Evolutionary conservation across 2,888 invertebrate species (phyloP).

Genomic region (Teleiodes luculella): DNA sequence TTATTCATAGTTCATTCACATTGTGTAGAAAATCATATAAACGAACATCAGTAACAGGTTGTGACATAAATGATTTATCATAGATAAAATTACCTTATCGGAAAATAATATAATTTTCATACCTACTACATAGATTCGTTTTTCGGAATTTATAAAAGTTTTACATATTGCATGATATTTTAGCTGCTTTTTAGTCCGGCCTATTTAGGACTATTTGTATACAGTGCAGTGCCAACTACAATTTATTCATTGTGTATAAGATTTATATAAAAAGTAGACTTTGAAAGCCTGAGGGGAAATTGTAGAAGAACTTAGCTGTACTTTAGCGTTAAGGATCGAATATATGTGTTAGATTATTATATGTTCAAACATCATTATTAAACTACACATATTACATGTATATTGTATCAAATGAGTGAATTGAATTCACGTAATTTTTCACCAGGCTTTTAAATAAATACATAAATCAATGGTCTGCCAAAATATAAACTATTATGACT

Average conservation of each 20-base stretch:
- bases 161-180: constrained; percentile 55
- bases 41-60: constrained; percentile 63
- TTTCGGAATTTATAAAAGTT: constrained; percentile 50
- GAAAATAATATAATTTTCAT: constrained; percentile 26
- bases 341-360: constrained; percentile 31
- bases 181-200: constrained; percentile 68
- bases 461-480: constrained; percentile 53
- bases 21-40: constrained; percentile 37
- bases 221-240: constrained; percentile 55
- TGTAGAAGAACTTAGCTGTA: not conserved
- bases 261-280: constrained; percentile 8
- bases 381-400: constrained; percentile 37
- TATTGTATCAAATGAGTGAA: constrained; percentile 4
- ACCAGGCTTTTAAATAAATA: constrained; percentile 12
- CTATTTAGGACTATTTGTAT: constrained; percentile 53
- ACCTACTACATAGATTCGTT: constrained; percentile 36
- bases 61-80: constrained; percentile 56
- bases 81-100: constrained; percentile 33
- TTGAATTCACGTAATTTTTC: constrained; percentile 4
- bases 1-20: constrained; percentile 39
- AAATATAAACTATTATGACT: constrained; percentile 73
- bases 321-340: constrained; percentile 29
- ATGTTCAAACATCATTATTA: constrained; percentile 18
- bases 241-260: constrained; percentile 45
- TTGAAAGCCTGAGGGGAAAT: constrained; percentile 13